A percentile compares a stretch with the other conserved stretches of the same genome.
Conservation (phyloP, 2,797 vertebrate genomes). For the Pyrocephalus nanus region DNA sequence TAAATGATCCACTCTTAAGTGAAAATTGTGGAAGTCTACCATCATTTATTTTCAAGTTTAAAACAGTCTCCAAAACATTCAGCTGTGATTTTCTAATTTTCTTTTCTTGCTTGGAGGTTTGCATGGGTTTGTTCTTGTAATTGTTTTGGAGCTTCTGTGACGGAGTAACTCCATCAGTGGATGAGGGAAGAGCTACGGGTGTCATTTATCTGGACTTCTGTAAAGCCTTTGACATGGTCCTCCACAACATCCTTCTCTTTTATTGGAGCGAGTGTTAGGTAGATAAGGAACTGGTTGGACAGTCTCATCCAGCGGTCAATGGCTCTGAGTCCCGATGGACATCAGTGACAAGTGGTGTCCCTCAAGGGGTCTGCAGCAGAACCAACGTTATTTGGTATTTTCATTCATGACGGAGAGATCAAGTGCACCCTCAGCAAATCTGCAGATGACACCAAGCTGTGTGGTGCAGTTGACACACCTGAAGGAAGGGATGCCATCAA, state of each 20-base stretch:
- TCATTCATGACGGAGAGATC: not conserved
- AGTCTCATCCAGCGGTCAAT: not conserved
- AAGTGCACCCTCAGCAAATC: not conserved
- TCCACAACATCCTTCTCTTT: not conserved
- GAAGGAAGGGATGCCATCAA: not conserved
- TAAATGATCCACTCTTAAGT: not conserved
- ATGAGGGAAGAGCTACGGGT: not conserved
- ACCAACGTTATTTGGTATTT: not conserved
- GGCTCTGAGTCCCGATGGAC: not conserved
- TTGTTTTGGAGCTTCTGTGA: not conserved
- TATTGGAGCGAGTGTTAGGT: not conserved
- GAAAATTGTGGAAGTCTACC: not conserved
- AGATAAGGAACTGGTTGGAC: not conserved
- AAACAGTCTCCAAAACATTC: not conserved
- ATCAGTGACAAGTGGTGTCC: not conserved
- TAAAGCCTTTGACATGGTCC: not conserved
- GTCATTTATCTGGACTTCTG: not conserved
- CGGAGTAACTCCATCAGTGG: not conserved
- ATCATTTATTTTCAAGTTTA: constrained; percentile 7
- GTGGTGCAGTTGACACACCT: not conserved
- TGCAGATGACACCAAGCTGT: not conserved
- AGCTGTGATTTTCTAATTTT: not conserved
- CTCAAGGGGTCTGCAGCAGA: not conserved
- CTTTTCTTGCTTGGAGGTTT: not conserved
- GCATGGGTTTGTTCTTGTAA: not conserved